Conservation (phyloP, 2,888 invertebrate genomes). For the Aelia acuminata region DNA sequence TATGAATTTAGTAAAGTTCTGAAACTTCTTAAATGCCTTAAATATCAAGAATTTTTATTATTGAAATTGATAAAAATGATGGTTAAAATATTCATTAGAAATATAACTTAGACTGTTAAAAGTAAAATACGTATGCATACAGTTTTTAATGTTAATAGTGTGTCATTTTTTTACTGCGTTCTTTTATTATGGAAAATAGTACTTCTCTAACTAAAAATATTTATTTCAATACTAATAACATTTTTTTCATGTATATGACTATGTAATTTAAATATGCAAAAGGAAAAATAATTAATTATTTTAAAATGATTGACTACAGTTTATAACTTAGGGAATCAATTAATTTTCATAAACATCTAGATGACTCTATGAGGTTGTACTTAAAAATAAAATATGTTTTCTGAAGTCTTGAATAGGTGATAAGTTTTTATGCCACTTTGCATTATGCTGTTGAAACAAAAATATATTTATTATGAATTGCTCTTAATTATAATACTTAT, state of each 20-base stretch:
- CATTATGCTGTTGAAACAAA: not conserved
- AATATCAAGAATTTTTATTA: too few species aligned
- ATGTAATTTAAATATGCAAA: not conserved
- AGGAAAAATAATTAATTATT: not conserved
- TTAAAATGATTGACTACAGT: not conserved
- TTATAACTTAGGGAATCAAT: not conserved
- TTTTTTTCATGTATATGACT: not conserved
- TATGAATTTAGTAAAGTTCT: too few species aligned
- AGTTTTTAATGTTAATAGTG: too few species aligned
- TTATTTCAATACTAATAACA: too few species aligned
- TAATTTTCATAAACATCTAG: not conserved
- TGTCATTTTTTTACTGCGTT: too few species aligned
- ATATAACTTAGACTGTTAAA: too few species aligned
- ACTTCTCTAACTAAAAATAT: too few species aligned
- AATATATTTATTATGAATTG: slow-evolving; percentile 38
- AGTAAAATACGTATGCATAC: too few species aligned
- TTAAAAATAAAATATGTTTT: not conserved
- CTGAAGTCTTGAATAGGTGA: not conserved
- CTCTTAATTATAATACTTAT: slow-evolving; percentile 28
- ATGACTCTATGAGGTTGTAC: not conserved
- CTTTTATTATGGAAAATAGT: too few species aligned
- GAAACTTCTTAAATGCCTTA: too few species aligned
- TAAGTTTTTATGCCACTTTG: not conserved
- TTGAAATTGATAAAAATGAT: too few species aligned
- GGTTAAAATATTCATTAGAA: too few species aligned